A percentile compares a stretch with the other conserved stretches of the same genome.
Conservation (phyloP, 2,797 vertebrate species). For the Bovichtus variegatus region DNA sequence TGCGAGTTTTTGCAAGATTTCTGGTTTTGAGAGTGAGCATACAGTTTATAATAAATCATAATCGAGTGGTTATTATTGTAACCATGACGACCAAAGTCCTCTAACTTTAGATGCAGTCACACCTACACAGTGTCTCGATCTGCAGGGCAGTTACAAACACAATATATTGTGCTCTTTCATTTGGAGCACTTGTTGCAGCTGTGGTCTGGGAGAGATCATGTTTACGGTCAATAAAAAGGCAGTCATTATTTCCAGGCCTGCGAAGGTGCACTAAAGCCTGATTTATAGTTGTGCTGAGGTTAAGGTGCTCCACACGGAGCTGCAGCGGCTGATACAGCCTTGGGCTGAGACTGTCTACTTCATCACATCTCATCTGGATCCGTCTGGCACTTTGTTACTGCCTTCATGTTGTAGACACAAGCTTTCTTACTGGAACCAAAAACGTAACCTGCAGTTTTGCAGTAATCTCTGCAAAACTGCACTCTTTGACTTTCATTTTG, state of each 20-base stretch:
- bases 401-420: slow-evolving; percentile 9
- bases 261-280: not conserved
- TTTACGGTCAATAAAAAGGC: slow-evolving; percentile 4
- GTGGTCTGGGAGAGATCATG: not conserved
- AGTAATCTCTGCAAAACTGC: not conserved
- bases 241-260: not conserved
- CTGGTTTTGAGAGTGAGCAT: too few species aligned
- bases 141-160: not conserved
- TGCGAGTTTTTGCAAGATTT: too few species aligned
- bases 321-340: not conserved
- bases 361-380: slow-evolving; percentile 17
- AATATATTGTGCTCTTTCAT: not conserved
- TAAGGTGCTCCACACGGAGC: not conserved
- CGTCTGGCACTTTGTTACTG: slow-evolving; percentile 19
- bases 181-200: not conserved
- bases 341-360: slow-evolving; percentile 11
- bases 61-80: slow-evolving; percentile 1
- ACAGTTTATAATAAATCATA: not conserved
- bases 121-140: not conserved
- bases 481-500: slow-evolving; percentile 7
- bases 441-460: not conserved
- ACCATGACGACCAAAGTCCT: not conserved
- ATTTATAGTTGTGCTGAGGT: not conserved
- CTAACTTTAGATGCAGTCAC: not conserved
- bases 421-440: not conserved